Evolutionary conservation across 2,797 vertebrate species (phyloP), one percentile per base, ranked within the genome.

Genomic region (Pelochelys cantorii): DNA sequence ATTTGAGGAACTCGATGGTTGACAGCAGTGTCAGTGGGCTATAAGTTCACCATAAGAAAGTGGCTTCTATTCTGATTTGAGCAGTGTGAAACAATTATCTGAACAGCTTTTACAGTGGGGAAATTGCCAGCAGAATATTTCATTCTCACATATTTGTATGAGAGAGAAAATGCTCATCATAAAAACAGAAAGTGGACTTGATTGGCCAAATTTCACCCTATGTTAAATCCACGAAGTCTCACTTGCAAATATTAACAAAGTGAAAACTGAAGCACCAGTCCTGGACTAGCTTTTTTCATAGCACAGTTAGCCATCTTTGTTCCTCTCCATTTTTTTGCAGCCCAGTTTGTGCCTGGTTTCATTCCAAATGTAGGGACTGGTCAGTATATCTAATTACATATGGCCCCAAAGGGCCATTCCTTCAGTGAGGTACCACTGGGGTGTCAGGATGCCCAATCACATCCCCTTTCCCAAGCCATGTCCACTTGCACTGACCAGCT

Each of bases 181-280:
- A 27, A 95, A 93, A n/a, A 81, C 22, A 79, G 93, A 86, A 9
- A 71, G 85, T 92, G 1, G 29, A 88, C 75, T 62, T 80, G 27
- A 54, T 11, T 89, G 79, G 80, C 84, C 29, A 88, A 91, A 85
- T 13, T 71, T 84, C 29, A 79, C 0, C 1, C 20, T 17, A 23
- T 79, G 84, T 56, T 85, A 88, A 91, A 89, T 75, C 23, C 7
- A 15, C 17, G 89, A 86, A 92, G 74, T 91, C 17, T 53, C 60
- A 57, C 5, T 83, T 54, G 6, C 20, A 89, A 84, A 23, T 6
- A 89, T 95, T 93, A 83, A 92, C 90, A 68, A 83, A 78, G 54
- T 31, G 23, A 31, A 17, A 90, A 85, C 31, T 82, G 11, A 12
- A 81, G 13, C 20, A 8, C 10, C 71, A 85, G 29, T 29, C 10